Evolutionary conservation across 2,113 vertebrate genomes (phyloP).

Genomic region (Hemiprocne comata): DNA sequence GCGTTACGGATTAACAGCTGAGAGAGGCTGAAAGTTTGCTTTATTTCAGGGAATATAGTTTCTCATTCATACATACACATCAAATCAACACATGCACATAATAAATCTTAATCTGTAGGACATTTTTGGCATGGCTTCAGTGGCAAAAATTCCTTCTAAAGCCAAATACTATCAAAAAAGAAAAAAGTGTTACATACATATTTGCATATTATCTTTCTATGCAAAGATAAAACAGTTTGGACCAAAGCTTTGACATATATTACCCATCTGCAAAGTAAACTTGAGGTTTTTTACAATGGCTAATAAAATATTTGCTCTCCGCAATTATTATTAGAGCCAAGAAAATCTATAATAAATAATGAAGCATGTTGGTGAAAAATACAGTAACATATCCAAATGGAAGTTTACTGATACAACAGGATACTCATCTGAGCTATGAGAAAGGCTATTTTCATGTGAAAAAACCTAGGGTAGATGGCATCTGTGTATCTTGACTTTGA

Average conservation of each 20-base stretch:
- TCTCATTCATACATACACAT: background rate
- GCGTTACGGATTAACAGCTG: slow-evolving; percentile 8
- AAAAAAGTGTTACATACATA: background rate
- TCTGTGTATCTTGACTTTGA: background rate
- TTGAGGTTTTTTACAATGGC: background rate
- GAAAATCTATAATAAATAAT: background rate
- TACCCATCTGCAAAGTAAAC: background rate
- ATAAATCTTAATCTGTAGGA: background rate
- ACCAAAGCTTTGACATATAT: background rate
- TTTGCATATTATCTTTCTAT: background rate
- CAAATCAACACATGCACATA: background rate
- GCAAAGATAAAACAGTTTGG: background rate
- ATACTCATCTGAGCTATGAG: background rate
- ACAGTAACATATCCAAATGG: background rate
- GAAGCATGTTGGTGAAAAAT: background rate
- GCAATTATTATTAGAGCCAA: background rate
- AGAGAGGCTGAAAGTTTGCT: background rate
- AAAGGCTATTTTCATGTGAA: background rate
- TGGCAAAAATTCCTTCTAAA: background rate
- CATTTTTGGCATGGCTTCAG: background rate
- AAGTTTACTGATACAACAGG: background rate
- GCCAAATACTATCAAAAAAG: background rate
- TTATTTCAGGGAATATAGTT: background rate
- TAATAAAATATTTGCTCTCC: background rate
- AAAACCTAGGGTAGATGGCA: background rate